Percentiles rank a stretch among this genome's conserved stretches.
These are phyloP conservation scores for Leptestheria dahalacensis DNA, from an alignment of 1,140 invertebrate species.

Conservation along the genomic window DNA sequence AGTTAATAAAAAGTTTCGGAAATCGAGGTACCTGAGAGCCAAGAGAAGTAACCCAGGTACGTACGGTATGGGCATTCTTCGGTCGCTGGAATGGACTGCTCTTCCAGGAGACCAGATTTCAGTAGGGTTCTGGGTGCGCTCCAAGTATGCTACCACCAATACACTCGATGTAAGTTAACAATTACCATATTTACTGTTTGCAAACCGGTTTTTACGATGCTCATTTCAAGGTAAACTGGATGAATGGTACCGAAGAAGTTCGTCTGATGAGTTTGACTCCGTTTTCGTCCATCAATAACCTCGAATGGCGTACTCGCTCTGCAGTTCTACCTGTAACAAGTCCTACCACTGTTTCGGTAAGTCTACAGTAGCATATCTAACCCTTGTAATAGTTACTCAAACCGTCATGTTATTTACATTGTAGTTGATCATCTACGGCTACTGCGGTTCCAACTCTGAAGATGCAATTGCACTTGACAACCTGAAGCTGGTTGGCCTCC, in stretches of 20 bases:
- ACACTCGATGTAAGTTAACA: not conserved
- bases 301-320: not conserved
- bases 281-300: not conserved
- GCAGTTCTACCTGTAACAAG: not conserved
- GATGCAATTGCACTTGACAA: not conserved
- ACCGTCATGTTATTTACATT: not conserved
- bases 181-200: not conserved
- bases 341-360: not conserved
- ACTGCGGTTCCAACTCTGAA: not conserved
- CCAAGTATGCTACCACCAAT: not conserved
- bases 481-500: not conserved
- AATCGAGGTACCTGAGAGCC: not conserved
- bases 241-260: not conserved
- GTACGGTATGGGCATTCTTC: not conserved
- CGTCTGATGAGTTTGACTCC: not conserved
- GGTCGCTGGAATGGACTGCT: not conserved
- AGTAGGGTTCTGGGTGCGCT: not conserved
- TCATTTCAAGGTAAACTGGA: not conserved
- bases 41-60: not conserved
- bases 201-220: not conserved
- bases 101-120: not conserved
- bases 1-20: not conserved
- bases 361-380: not conserved
- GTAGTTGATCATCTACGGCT: slow-evolving; percentile 2
- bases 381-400: not conserved